Percentiles rank a stretch among this genome's conserved stretches.
Conservation (phyloP, 2,797 vertebrate genomes). For the Anomalospiza imberbis region DNA sequence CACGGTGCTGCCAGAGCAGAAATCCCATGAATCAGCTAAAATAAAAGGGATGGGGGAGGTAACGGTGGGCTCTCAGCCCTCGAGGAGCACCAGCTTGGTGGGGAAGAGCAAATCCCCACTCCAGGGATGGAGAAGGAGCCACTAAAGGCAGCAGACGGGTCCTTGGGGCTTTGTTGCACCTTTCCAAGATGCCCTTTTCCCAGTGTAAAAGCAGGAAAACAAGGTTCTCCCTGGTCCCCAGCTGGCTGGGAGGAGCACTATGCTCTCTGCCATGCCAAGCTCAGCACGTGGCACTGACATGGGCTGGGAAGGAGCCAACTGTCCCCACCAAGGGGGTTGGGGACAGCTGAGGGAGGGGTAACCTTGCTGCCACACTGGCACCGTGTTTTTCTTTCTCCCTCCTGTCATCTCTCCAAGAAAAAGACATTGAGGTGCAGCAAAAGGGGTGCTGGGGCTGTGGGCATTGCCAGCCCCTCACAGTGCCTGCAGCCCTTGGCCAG, state of each 20-base stretch:
- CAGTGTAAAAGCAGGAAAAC: neutral
- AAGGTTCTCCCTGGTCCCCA: neutral
- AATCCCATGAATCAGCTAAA: slow-evolving; percentile 63
- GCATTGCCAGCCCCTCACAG: neutral
- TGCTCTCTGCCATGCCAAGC: rapidly evolving
- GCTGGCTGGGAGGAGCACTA: neutral
- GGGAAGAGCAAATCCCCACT: rapidly evolving
- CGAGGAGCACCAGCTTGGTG: rapidly evolving
- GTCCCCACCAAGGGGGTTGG: neutral
- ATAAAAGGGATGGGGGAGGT: neutral
- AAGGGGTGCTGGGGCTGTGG: rapidly evolving
- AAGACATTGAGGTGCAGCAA: rapidly evolving
- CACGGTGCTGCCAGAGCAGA: neutral
- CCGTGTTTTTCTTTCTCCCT: rapidly evolving
- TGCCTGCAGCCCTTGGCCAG: neutral
- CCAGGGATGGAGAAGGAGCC: neutral
- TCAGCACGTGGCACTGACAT: rapidly evolving
- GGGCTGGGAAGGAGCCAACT: neutral
- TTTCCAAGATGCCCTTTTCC: neutral
- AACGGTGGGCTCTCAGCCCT: neutral
- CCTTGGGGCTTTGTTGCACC: neutral
- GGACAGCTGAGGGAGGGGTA: neutral
- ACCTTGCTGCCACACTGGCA: neutral
- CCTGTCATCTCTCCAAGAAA: rapidly evolving
- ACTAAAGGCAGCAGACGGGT: rapidly evolving